phyloP scores from a whole-genome alignment of 2,113 vertebrate species.

The Psittacus erithacus region DNA sequence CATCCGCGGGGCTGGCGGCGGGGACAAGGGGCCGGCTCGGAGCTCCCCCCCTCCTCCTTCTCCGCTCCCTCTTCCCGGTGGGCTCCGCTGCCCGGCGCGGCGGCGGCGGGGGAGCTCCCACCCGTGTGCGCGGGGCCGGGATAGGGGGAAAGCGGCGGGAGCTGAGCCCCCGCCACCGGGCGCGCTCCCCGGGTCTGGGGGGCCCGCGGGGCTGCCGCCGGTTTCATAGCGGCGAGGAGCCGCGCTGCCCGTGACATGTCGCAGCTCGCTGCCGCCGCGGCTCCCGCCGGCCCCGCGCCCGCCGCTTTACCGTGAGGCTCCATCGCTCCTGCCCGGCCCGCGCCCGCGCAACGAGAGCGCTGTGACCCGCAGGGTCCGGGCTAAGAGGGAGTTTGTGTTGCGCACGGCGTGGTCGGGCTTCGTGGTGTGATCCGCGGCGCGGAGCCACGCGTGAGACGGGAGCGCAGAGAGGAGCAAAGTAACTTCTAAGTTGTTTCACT shows the following conservation, averaged over 20 bases:
- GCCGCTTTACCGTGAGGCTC: neutral
- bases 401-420: neutral
- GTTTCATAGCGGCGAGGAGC: neutral
- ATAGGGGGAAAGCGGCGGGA: neutral
- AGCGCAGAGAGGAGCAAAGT: neutral
- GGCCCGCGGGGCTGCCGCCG: neutral
- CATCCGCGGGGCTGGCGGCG: neutral
- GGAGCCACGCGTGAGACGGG: neutral
- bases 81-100: neutral
- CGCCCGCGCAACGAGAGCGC: neutral
- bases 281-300: neutral
- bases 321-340: neutral
- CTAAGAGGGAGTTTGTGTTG: neutral
- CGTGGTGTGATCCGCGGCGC: neutral
- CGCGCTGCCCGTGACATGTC: neutral
- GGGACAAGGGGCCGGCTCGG: neutral
- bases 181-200: neutral
- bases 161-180: neutral
- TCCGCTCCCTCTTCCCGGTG: too few species aligned
- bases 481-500: rapidly evolving
- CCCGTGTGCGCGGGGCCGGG: neutral
- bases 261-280: neutral
- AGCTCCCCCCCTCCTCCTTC: neutral
- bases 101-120: neutral
- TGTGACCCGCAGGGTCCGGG: neutral